phyloP scores from a whole-genome alignment of 2,113 vertebrate genomes.

The Albula glossodonta region DNA sequence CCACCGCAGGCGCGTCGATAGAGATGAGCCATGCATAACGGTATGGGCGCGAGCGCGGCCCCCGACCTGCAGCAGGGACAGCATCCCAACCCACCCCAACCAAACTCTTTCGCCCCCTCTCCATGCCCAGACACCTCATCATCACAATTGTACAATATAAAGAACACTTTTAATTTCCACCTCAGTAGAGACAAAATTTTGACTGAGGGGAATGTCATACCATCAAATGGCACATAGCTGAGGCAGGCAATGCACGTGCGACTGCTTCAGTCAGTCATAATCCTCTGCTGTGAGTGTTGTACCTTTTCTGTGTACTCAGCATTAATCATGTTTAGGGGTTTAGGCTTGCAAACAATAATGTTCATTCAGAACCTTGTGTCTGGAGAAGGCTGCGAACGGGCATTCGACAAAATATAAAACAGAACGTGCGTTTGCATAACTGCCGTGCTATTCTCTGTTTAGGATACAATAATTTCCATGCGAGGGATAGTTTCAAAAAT shows the following conservation, averaged over 20 bases:
- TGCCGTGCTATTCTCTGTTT: slow-evolving; percentile 33
- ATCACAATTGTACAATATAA: neutral
- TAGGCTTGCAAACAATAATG: neutral
- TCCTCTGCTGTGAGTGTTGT: neutral
- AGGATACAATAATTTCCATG: slow-evolving; percentile 31
- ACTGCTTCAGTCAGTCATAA: neutral
- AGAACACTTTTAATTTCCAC: neutral
- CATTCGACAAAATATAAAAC: neutral
- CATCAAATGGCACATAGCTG: neutral
- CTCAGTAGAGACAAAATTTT: neutral
- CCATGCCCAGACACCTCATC: too few relatives aligned
- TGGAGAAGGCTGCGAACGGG: neutral
- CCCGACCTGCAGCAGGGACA: neutral
- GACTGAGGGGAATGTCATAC: neutral
- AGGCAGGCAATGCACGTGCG: neutral
- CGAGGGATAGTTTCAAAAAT: slow-evolving; percentile 25
- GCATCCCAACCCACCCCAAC: too few relatives aligned
- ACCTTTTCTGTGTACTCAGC: neutral
- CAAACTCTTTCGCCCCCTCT: too few relatives aligned
- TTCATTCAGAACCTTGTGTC: neutral
- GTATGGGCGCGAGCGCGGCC: neutral
- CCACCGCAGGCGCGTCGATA: slow-evolving; percentile 1
- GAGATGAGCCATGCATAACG: neutral
- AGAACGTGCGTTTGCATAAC: slow-evolving; percentile 30
- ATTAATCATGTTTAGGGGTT: neutral